Conservation (phyloP, 2,888 invertebrate species). For the Andrena marginata region DNA sequence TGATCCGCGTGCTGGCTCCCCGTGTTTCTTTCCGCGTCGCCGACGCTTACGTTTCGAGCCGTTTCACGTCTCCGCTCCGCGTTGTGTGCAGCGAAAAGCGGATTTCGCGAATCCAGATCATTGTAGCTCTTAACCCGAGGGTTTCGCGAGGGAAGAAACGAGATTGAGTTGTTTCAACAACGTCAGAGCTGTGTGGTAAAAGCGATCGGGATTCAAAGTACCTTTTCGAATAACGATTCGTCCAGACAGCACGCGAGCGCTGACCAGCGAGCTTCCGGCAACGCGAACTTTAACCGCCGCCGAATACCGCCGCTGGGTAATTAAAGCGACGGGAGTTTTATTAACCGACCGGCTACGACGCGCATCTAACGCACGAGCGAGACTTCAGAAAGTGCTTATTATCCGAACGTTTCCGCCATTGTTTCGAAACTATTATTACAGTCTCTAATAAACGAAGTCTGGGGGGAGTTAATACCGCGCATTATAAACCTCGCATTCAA, state of each 20-base stretch:
- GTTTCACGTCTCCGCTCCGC: not conserved
- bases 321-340: not conserved
- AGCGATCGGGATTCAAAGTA: not conserved
- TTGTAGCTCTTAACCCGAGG: not conserved
- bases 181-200: no score
- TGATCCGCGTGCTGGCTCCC: constrained; percentile 54
- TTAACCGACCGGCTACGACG: not conserved
- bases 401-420: constrained; percentile 17
- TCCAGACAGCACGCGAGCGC: no score
- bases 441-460: constrained; percentile 52
- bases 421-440: constrained; percentile 45
- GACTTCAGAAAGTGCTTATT: constrained; percentile 4
- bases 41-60: not conserved
- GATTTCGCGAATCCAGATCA: not conserved
- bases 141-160: no score
- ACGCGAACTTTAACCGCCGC: not conserved
- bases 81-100: not conserved
- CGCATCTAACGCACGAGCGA: not conserved
- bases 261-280: not conserved
- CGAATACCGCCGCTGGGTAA: not conserved
- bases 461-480: constrained; percentile 51
- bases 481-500: constrained; percentile 44
- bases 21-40: constrained; percentile 32
- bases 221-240: no score
- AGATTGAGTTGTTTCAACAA: no score